A percentile compares a stretch with the other conserved stretches of the same genome.
These are phyloP conservation scores for Eospalax fontanierii DNA, from an alignment of 2,797 vertebrate genomes.

Conservation along the genomic window DNA sequence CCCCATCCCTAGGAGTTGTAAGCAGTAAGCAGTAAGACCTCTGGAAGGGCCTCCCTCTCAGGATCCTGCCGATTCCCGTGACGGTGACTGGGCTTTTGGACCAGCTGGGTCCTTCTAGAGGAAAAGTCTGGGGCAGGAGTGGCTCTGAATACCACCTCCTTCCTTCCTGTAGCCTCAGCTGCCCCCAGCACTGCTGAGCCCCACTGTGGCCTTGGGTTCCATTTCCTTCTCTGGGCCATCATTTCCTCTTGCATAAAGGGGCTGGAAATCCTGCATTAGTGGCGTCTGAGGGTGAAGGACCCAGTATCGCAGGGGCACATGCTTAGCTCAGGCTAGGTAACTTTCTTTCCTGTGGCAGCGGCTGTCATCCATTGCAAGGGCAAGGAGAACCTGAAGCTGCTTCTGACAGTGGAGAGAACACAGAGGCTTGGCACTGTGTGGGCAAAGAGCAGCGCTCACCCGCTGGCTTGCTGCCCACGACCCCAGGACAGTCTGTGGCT, in stretches of 20 bases:
- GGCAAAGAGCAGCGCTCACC: rapidly evolving
- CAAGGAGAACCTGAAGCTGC: too few species aligned
- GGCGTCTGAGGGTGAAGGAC: background rate
- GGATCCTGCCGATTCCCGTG: background rate
- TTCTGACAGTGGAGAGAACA: background rate
- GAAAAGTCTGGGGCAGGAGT: background rate
- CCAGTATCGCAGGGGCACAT: too few species aligned
- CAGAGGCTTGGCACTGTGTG: background rate
- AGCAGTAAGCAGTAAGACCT: rapidly evolving
- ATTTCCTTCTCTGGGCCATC: background rate
- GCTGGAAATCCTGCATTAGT: too few species aligned
- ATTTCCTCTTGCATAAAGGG: background rate
- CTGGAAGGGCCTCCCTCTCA: background rate
- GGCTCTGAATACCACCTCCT: background rate
- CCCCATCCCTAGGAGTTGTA: background rate
- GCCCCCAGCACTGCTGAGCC: background rate
- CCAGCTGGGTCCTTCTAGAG: constrained; percentile 47
- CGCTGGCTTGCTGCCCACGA: rapidly evolving
- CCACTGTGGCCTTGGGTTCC: background rate
- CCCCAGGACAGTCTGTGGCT: background rate
- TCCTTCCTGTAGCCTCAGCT: constrained; percentile 34
- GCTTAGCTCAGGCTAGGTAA: background rate
- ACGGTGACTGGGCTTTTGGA: constrained; percentile 8
- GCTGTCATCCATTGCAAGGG: background rate
- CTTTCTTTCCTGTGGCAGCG: background rate